Evolutionary conservation across 1,140 invertebrate genomes (phyloP).

Genomic region (Zaprionus ornatus): DNA sequence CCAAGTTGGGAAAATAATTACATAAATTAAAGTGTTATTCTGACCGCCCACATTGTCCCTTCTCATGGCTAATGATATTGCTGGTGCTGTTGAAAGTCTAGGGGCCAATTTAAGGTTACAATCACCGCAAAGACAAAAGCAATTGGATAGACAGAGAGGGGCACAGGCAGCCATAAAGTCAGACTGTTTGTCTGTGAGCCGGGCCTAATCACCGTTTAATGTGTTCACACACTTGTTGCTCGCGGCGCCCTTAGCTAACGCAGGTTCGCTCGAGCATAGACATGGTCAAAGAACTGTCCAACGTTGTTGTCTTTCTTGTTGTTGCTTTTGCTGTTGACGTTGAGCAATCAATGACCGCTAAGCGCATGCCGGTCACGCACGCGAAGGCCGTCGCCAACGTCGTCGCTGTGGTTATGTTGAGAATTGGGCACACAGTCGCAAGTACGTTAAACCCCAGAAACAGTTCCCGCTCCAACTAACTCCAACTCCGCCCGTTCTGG

Average conservation of each 20-base stretch:
- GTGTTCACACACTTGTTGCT: constrained; percentile 80
- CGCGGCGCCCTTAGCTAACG: constrained; percentile 64
- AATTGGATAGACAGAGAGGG: constrained; percentile 32
- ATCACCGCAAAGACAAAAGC: constrained; percentile 30
- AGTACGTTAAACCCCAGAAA: constrained; percentile 59
- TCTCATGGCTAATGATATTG: constrained; percentile 46
- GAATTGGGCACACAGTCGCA: constrained; percentile 70
- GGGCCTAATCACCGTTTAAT: constrained; percentile 77
- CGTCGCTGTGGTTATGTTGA: constrained; percentile 35
- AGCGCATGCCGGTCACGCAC: constrained; percentile 77
- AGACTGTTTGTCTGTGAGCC: neutral
- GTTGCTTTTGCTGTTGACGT: constrained; percentile 18
- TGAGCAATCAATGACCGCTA: constrained; percentile 78
- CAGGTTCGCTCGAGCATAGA: constrained; percentile 41
- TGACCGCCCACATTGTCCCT: constrained; percentile 54
- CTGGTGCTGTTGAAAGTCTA: constrained; percentile 32
- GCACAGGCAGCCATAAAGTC: neutral
- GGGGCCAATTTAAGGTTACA: constrained; percentile 58
- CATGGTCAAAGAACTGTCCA: constrained; percentile 56
- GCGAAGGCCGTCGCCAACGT: constrained; percentile 65
- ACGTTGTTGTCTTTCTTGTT: constrained; percentile 25
- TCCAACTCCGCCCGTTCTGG: constrained; percentile 1
- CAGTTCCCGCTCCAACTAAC: neutral
- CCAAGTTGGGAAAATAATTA: neutral
- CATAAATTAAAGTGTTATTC: neutral